phyloP scores from a whole-genome alignment of 2,797 vertebrate species.

The Darevskia mixta region DNA sequence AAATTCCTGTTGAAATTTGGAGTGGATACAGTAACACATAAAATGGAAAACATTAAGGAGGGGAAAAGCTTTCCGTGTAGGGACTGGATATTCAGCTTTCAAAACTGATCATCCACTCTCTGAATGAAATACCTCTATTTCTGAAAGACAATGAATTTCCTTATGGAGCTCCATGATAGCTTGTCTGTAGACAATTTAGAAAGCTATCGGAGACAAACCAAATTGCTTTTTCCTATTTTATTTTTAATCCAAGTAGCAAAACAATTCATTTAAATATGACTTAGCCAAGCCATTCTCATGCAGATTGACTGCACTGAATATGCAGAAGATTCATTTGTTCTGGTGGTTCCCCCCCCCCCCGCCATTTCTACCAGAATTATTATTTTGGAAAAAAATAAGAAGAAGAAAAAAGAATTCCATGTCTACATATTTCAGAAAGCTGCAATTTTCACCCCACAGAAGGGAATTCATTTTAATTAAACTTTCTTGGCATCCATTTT shows the following conservation, averaged over 20 bases:
- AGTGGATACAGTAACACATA: background rate
- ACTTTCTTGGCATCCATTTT: background rate
- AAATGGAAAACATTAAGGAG: background rate
- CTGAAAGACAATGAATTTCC: background rate
- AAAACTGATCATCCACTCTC: slow-evolving; percentile 8
- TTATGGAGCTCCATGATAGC: slow-evolving; percentile 1
- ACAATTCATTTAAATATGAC: slow-evolving; percentile 32
- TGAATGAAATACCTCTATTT: slow-evolving; percentile 13
- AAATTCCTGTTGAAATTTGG: background rate
- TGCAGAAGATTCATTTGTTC: slow-evolving; percentile 23
- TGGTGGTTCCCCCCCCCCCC: background rate
- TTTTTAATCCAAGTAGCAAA: slow-evolving; percentile 41
- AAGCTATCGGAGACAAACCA: slow-evolving; percentile 28
- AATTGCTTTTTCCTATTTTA: slow-evolving; percentile 27
- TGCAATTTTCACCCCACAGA: background rate
- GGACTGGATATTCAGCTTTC: background rate
- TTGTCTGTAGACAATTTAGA: slow-evolving; percentile 26
- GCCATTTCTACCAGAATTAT: slow-evolving; percentile 28
- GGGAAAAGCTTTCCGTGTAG: background rate
- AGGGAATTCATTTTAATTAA: slow-evolving; percentile 45
- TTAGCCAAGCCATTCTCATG: slow-evolving; percentile 37
- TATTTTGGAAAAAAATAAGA: background rate
- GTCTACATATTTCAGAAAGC: slow-evolving; percentile 36
- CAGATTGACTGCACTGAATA: background rate
- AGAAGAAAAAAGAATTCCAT: slow-evolving; percentile 6